A percentile compares a stretch with the other conserved stretches of the same genome.
Evolutionary conservation across 2,888 invertebrate genomes (phyloP).

Genomic region (Cactoblastis cactorum): DNA sequence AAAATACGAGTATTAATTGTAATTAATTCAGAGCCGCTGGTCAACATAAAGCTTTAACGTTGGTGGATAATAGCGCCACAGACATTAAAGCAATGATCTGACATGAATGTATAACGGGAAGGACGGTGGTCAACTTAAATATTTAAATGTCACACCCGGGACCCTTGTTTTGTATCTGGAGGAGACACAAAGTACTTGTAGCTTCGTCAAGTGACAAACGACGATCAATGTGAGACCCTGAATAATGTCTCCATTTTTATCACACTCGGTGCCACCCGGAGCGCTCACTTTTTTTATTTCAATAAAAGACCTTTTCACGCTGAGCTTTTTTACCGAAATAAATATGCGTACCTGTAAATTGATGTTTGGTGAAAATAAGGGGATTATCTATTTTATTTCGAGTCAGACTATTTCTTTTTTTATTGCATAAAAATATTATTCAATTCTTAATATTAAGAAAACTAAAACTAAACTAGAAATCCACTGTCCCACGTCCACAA

Average conservation of each 20-base stretch:
- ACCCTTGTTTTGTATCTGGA: conserved; percentile 11
- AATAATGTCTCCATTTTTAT: conserved; percentile 47
- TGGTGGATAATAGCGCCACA: not conserved
- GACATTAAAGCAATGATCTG: conserved; percentile 3
- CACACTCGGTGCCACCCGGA: conserved; percentile 34
- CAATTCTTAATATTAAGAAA: too few relatives aligned
- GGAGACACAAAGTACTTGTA: conserved; percentile 16
- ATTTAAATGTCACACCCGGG: conserved; percentile 11
- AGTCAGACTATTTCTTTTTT: not conserved
- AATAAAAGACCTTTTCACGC: conserved; percentile 23
- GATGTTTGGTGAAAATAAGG: not conserved
- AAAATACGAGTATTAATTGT: conserved; percentile 7
- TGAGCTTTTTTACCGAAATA: conserved; percentile 2
- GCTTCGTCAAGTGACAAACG: conserved; percentile 26
- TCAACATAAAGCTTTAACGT: not conserved
- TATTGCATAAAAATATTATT: too few relatives aligned
- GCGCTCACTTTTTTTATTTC: conserved; percentile 38
- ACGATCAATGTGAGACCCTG: conserved; percentile 37
- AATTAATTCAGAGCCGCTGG: conserved; percentile 1
- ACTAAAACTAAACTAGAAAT: too few relatives aligned
- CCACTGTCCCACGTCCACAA: too few relatives aligned
- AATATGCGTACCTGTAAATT: conserved; percentile 4
- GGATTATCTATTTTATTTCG: not conserved
- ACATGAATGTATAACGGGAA: conserved; percentile 1
- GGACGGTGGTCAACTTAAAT: conserved; percentile 10